Base-by-base conservation (phyloP, 2,888 invertebrate species). In the Molorchus minor region DNA sequence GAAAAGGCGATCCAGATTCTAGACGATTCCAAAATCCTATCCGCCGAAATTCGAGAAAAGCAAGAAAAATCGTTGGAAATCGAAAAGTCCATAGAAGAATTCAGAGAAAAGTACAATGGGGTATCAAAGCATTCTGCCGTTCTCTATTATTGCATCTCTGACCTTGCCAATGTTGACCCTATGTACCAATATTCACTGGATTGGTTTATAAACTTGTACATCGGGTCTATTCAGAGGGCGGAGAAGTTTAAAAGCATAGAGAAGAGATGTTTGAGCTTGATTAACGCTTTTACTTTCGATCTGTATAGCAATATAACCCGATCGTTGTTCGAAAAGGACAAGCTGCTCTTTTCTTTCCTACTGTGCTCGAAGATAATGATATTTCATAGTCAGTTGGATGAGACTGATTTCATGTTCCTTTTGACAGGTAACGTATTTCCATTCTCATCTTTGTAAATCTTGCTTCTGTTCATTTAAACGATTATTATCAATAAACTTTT, bases 121-220 rank as follows among this genome's bases (percentile, higher is more conserved):
- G 89, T 94, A 43, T 91, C 93, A 4, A 88, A 88, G 56, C 91
- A 93, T 81, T 90, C 92, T 8, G 88, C 93, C 5, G 86, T 89
- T 35, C 81, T 94, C 41, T 94, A 93, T 79, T 93, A 93, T 76
- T 92, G 92, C 68, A 87, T 93, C 19, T 90, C 91, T 0, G 92
- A 93, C 81, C 81, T 94, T 67, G 90, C 92, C 7, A 91, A 90
- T 75, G 89, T 94, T 25, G 92, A 94, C 80, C 92, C 92, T 4
- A 93, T 94, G 93, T 94, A 94, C 79, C 93, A 93, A 79, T 94
- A 91, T 79, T 93, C 93, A 0, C 82, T 94, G 38, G 85, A 85
- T 8, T 94, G 94, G 94, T 94, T 93, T 79, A 91, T 94, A 64
- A 90, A 90, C 80, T 83, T 94, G 29, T 94, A 92, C 74, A 82